These are phyloP conservation scores for Pegoplata infirma DNA, from an alignment of 2,888 invertebrate genomes.

Conservation along the genomic window DNA sequence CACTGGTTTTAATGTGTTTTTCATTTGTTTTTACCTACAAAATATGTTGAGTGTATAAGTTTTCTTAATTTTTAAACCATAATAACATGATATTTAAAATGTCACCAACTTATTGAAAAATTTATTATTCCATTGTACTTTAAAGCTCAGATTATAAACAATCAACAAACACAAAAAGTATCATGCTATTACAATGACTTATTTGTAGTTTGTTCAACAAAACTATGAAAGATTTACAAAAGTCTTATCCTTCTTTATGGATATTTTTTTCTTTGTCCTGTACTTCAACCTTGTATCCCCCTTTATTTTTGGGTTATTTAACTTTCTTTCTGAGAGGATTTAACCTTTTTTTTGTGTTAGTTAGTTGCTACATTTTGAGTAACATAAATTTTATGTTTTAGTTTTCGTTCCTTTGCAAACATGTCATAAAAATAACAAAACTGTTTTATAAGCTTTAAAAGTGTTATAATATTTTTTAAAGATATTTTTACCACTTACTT, in stretches of 20 bases:
- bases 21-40: too few species aligned
- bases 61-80: too few species aligned
- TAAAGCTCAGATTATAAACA: neutral
- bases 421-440: conserved; percentile 42
- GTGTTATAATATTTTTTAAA: conserved; percentile 5
- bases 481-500: conserved; percentile 41
- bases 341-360: neutral
- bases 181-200: conserved; percentile 29
- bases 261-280: neutral
- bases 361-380: too few species aligned
- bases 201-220: conserved; percentile 26
- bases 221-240: conserved; percentile 9
- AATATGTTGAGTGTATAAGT: too few species aligned
- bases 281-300: neutral
- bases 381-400: conserved; percentile 4
- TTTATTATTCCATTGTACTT: neutral
- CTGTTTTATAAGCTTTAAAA: conserved; percentile 49
- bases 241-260: neutral
- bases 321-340: neutral
- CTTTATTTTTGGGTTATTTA: conserved; percentile 13
- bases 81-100: too few species aligned
- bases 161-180: neutral
- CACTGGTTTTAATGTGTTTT: too few species aligned
- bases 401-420: neutral
- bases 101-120: neutral